Conservation (phyloP, 1,140 invertebrate species). For the Pissodes strobi region DNA sequence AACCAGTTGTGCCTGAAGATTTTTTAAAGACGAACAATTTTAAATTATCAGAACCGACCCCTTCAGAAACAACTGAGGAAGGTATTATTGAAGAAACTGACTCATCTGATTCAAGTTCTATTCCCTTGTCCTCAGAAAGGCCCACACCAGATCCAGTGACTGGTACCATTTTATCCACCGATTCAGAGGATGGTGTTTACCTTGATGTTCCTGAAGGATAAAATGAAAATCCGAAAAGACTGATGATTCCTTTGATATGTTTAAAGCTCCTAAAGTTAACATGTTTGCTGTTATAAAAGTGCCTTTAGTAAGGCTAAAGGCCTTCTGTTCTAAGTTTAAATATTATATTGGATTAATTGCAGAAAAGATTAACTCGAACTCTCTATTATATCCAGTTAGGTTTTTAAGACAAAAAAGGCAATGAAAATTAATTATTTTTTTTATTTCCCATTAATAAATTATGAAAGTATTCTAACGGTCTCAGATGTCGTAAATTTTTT, state of each 20-base stretch:
- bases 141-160: too few species aligned
- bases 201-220: too few species aligned
- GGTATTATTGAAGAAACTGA: too few species aligned
- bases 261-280: background rate
- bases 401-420: slow-evolving; percentile 16
- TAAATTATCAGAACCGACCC: background rate
- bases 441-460: too few species aligned
- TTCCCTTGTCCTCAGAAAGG: too few species aligned
- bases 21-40: background rate
- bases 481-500: too few species aligned
- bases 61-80: background rate
- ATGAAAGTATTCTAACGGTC: too few species aligned
- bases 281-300: background rate
- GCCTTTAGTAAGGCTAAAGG: too few species aligned
- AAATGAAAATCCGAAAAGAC: background rate
- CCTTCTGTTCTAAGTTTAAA: background rate
- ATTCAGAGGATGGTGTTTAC: too few species aligned
- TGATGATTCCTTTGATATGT: background rate
- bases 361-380: background rate
- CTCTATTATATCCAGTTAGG: too few species aligned
- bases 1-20: background rate
- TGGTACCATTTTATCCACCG: background rate
- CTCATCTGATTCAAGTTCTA: background rate
- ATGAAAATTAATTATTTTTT: too few species aligned
- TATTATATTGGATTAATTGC: background rate